These are phyloP conservation scores for Entomobrya proxima DNA, from an alignment of 2,888 invertebrate species.

Conservation along the genomic window DNA sequence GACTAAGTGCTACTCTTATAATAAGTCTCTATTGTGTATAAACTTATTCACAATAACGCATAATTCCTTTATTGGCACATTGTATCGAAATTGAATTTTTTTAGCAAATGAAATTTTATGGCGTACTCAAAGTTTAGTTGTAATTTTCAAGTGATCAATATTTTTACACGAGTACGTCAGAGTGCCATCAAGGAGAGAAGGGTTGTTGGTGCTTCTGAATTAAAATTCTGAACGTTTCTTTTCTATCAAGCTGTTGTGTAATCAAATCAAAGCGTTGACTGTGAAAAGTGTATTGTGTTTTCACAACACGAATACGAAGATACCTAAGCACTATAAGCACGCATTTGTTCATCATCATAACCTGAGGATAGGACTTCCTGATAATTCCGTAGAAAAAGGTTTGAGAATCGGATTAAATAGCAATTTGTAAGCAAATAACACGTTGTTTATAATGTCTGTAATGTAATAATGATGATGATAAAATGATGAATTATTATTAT, in stretches of 20 bases:
- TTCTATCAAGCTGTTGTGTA: background rate
- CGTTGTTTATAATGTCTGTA: background rate
- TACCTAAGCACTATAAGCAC: no score
- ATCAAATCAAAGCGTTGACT: background rate
- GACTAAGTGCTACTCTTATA: no score
- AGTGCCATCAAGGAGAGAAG: background rate
- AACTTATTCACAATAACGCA: no score
- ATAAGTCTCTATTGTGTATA: no score
- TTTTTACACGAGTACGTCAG: background rate
- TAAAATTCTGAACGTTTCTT: background rate
- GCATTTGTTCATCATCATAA: background rate
- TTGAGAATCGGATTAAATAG: slow-evolving; percentile 28
- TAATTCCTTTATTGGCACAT: background rate
- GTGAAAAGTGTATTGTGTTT: slow-evolving; percentile 10
- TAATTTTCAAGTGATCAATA: slow-evolving; percentile 12
- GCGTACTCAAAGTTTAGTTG: background rate
- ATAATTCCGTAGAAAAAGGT: slow-evolving; percentile 8
- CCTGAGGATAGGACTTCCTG: slow-evolving; percentile 45
- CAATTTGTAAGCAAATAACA: slow-evolving; percentile 40
- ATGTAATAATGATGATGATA: slow-evolving; percentile 9
- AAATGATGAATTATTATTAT: slow-evolving; percentile 32
- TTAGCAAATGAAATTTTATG: background rate
- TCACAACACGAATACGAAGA: background rate
- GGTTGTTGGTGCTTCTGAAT: background rate
- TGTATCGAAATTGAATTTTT: background rate